A percentile compares a stretch with the other conserved stretches of the same genome.
phyloP scores from a whole-genome alignment of 2,888 invertebrate genomes.

The Eupithecia exiguata region DNA sequence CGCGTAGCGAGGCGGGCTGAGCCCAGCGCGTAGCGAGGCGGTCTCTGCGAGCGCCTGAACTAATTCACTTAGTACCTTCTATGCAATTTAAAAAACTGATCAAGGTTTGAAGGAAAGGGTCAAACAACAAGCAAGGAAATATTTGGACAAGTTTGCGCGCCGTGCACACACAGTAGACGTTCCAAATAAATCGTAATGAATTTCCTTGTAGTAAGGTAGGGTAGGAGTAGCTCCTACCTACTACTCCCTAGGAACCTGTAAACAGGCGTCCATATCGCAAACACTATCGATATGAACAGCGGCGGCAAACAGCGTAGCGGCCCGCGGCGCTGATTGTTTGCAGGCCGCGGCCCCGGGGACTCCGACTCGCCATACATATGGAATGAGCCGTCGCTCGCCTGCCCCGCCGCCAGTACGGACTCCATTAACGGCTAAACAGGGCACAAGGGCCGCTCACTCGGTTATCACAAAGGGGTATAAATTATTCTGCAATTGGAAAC shows the following conservation, averaged over 20 bases:
- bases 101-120: background rate
- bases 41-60: background rate
- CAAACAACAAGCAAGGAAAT: background rate
- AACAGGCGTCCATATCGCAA: slow-evolving; percentile 35
- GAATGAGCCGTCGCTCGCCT: background rate
- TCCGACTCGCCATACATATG: background rate
- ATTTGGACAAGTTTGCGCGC: background rate
- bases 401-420: background rate
- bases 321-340: slow-evolving; percentile 38
- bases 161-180: background rate
- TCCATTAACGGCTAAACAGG: slow-evolving; percentile 7
- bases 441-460: slow-evolving; percentile 1
- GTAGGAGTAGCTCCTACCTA: slow-evolving; percentile 6
- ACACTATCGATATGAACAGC: slow-evolving; percentile 35
- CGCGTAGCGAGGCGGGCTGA: no score
- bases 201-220: slow-evolving; percentile 7
- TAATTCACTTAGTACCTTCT: no score
- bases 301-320: slow-evolving; percentile 8
- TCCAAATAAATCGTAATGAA: slow-evolving; percentile 28
- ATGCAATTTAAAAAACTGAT: background rate
- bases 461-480: slow-evolving; percentile 20
- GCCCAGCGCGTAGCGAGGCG: no score
- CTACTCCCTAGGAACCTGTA: no score
- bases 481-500: slow-evolving; percentile 32
- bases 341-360: slow-evolving; percentile 26